Base-by-base conservation (phyloP, 2,888 invertebrate genomes). In the Drosophila ustulata region DNA sequence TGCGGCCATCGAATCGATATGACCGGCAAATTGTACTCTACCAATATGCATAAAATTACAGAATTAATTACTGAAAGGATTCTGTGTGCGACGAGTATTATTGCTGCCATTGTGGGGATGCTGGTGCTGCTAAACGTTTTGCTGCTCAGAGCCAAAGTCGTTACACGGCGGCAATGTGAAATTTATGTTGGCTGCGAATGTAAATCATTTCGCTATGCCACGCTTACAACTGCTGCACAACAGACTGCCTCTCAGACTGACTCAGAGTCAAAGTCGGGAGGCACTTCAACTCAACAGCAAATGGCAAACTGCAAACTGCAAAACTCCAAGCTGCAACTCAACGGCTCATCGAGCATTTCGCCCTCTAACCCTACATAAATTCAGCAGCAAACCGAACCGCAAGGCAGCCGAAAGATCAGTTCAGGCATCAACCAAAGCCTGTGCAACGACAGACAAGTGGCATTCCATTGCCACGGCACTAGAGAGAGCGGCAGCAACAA, bases 341-440 rank as follows among this genome's bases (percentile, higher is more conserved):
- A 63, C 78, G 77, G 78, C 78, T 78, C 72, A 85, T 76, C 77
- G 86, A 80, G 71, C 83, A 67, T 80, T 86, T 75, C 80, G 88
- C 89, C 90, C 90, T 90, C 89, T 90, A 90, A 90, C 90, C 89
- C 80, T 75, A 78, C 90, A 89, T 90, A 90, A 89, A 90, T 90
- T 59, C 78, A 69, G 74, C 82, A 75, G 75, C 78, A 67, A 69
- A 66, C 55, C 58, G 39, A 56, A 71, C 62, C 66, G 50, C 57
- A 46, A 45, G 53, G 45, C 67, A 59, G 11, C 52, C 67, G 49
- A 65, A 41, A 72, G 78, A 72, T 82, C 71, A 69, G 69, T 49
- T 62, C 34, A 65, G 64, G 47, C 66, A 55, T 53, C 63, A 63
- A 28, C 45, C 61, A 25, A 45, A 55, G 58, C 23, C 66, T 39